Evolutionary conservation across 2,888 invertebrate species (phyloP), one percentile per base, ranked within the genome.

Genomic region (Oscheius sp.): DNA sequence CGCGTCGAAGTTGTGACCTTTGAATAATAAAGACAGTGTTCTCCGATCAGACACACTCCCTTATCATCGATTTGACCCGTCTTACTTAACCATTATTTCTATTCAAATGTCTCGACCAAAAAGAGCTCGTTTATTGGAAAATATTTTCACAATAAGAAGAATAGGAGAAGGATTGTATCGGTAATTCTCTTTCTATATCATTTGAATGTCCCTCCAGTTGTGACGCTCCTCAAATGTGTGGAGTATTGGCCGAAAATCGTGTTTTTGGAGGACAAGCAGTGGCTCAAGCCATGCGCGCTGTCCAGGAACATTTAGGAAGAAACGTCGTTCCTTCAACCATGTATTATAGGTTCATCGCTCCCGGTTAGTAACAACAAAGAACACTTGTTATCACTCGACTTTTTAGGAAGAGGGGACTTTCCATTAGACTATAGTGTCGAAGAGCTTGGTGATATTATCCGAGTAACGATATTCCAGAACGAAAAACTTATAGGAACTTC

Each of bases 251-350:
- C 1, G 36, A 32, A 24, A 28, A 28, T 6, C 57, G 67, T 14
- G 20, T 67, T 2, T 67, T 67, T 49, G 67, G 67, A 20, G 67
- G 67, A 20, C 67, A 67, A 30, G 59, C 57, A 12, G 67, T 59
- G 41, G 45, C 50, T 8, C 67, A 67, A 30, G 67, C 67, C n/a
- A 33, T 67, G 12, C 3, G 67, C 32, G 67, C 67, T 1, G 12
- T 47, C n/a, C 67, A 59, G 38, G 59, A 67, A 47, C 57, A 59
- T 24, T 24, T 59, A 20, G 67, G 59, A 47, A 36, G 20, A 20
- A 20, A 17, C 12, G 32, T 67, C 4, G 14, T 28, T 24, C 67
- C 67, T 2, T 9, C 33, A 2, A 59, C 59, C 9, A 45, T 67
- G 20, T 59, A 67, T 28, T 67, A 67, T 50, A 57, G 47, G 26